Percentiles rank a stretch among this genome's conserved stretches.
Evolutionary conservation across 2,888 invertebrate species (phyloP).

Genomic region (Lasius fuliginosus): DNA sequence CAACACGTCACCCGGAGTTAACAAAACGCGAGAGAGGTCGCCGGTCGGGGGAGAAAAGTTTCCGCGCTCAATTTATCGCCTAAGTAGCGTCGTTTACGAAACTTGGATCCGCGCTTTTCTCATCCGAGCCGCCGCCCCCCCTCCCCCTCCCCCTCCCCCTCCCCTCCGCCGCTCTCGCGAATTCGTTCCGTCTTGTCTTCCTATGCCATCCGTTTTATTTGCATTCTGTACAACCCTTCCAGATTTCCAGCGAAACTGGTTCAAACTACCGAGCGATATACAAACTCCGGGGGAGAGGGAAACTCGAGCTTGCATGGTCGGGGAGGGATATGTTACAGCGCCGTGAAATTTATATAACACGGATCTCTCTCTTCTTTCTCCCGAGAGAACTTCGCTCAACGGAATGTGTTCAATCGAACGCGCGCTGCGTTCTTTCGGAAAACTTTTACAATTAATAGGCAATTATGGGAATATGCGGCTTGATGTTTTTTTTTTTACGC

Average conservation of each 20-base stretch:
- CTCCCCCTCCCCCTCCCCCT: neutral
- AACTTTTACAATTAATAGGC: constrained; percentile 16
- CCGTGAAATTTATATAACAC: constrained; percentile 68
- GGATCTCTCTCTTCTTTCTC: constrained; percentile 59
- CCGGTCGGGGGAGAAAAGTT: constrained; percentile 69
- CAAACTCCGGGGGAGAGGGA: constrained; percentile 56
- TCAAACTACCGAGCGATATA: constrained; percentile 61
- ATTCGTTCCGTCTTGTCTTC: constrained; percentile 43
- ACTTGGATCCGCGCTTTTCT: constrained; percentile 70
- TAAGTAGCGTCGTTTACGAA: constrained; percentile 82
- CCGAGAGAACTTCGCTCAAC: constrained; percentile 29
- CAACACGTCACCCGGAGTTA: constrained; percentile 50
- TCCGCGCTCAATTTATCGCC: constrained; percentile 79
- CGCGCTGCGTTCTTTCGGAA: neutral
- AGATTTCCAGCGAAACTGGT: constrained; percentile 52
- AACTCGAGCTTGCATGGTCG: constrained; percentile 13
- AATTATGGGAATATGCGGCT: neutral
- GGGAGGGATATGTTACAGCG: constrained; percentile 41
- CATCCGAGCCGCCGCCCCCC: neutral
- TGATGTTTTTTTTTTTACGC: neutral
- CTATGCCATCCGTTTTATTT: constrained; percentile 57
- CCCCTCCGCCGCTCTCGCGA: constrained; percentile 3
- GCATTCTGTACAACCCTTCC: constrained; percentile 58
- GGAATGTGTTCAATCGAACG: constrained; percentile 33
- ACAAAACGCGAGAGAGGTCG: constrained; percentile 51